A percentile compares a stretch with the other conserved stretches of the same genome.
Evolutionary conservation across 2,797 vertebrate genomes (phyloP).

Genomic region (Phoxinus dragarum): DNA sequence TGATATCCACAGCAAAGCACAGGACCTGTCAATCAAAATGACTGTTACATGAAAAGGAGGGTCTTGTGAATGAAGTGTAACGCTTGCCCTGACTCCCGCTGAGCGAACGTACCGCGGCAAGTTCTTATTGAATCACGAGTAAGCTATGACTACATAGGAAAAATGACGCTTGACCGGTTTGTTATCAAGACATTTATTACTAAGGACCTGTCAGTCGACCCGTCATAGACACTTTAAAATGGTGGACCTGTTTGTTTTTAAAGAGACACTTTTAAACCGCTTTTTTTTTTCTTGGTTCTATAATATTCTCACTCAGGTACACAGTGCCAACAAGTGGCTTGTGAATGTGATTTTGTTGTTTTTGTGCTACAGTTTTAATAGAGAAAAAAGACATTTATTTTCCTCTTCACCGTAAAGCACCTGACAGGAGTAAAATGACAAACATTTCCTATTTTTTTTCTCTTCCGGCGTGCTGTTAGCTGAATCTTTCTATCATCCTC

Average conservation of each 20-base stretch:
- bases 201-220: conserved; percentile 75
- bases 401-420: conserved; percentile 85
- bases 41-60: conserved; percentile 95
- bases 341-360: conserved; percentile 99
- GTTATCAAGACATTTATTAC: conserved; percentile 67
- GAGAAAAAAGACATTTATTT: conserved; percentile 82
- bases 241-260: conserved; percentile 92
- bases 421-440: conserved; percentile 80
- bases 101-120: conserved; percentile 74
- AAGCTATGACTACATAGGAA: conserved; percentile 82
- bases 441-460: conserved; percentile 65
- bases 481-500: conserved; percentile 47
- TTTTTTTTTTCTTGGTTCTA: conserved; percentile 96
- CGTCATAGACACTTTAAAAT: conserved; percentile 79
- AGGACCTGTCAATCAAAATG: conserved; percentile 93
- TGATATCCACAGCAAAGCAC: conserved; percentile 90
- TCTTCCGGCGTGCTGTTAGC: conserved; percentile 80
- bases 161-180: conserved; percentile 65
- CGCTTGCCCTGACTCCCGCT: conserved; percentile 83
- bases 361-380: conserved; percentile 99
- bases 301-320: conserved; percentile 99
- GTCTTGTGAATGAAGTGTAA: conserved; percentile 66
- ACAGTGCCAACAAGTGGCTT: conserved; percentile 99
- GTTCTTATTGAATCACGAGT: conserved; percentile 78
- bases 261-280: conserved; percentile 88